Evolutionary conservation across 2,797 vertebrate genomes (phyloP).

Genomic region (Brachymystax lenok): DNA sequence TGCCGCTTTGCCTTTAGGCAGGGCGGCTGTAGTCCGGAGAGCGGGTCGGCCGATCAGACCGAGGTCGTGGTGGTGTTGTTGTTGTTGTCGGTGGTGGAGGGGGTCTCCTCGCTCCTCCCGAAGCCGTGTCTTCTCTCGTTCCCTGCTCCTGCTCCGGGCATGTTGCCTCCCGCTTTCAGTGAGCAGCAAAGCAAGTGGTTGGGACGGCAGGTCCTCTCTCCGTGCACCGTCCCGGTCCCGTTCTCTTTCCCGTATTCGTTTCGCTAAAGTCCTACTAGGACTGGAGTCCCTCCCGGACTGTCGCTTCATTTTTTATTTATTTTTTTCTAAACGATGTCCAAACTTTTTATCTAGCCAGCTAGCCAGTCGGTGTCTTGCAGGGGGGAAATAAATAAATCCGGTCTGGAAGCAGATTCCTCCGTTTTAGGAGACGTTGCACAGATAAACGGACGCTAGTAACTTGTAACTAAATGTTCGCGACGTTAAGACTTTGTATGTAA

Average conservation of each 20-base stretch:
- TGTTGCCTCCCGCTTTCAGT: conserved; percentile 71
- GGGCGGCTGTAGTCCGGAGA: conserved; percentile 54
- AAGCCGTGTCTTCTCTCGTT: conserved; percentile 75
- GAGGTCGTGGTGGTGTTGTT: conserved; percentile 75
- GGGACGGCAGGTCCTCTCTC: conserved; percentile 69
- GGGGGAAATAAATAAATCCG: conserved; percentile 40
- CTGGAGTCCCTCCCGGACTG: conserved; percentile 89
- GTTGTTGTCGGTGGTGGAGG: conserved; percentile 72
- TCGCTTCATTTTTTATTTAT: conserved; percentile 81
- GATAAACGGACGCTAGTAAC: conserved; percentile 13
- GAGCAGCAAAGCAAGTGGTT: conserved; percentile 73
- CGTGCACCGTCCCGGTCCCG: conserved; percentile 64
- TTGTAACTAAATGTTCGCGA: conserved; percentile 6
- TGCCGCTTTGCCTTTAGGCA: conserved; percentile 37
- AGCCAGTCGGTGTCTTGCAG: conserved; percentile 34
- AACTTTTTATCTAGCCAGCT: conserved; percentile 58
- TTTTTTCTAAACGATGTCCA: conserved; percentile 51
- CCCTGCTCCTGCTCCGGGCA: conserved; percentile 77
- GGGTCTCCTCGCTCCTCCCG: conserved; percentile 73
- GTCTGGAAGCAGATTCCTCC: conserved; percentile 30
- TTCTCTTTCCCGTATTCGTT: conserved; percentile 81
- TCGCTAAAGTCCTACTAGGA: conserved; percentile 78
- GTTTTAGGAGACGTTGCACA: conserved; percentile 27
- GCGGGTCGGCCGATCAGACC: conserved; percentile 74
- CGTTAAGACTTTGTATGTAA: conserved; percentile 19